phyloP scores from a whole-genome alignment of 2,797 vertebrate species.

The Lutjanus argentimaculatus region DNA sequence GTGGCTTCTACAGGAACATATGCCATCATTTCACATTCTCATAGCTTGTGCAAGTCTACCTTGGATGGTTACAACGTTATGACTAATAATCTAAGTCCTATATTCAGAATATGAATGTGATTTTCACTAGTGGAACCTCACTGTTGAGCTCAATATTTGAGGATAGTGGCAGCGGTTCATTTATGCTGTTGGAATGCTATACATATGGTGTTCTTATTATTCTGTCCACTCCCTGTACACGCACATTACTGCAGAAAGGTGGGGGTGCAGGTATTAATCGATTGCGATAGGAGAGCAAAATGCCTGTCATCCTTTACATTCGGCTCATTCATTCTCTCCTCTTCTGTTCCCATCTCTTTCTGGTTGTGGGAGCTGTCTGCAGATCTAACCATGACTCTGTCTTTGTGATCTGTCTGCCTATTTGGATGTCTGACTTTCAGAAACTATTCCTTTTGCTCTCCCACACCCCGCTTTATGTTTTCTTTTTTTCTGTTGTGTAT shows the following conservation, averaged over 20 bases:
- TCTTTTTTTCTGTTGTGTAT: slow-evolving; percentile 25
- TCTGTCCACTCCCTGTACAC: too few species aligned
- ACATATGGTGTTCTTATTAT: too few species aligned
- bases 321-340: slow-evolving; percentile 42
- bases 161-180: too few species aligned
- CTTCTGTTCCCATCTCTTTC: slow-evolving; percentile 33
- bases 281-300: slow-evolving; percentile 37
- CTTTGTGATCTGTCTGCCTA: slow-evolving; percentile 60
- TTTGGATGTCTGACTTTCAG: slow-evolving; percentile 72
- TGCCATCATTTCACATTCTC: too few species aligned
- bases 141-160: too few species aligned
- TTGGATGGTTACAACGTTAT: too few species aligned
- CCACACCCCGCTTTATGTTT: slow-evolving; percentile 36
- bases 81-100: too few species aligned
- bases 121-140: too few species aligned
- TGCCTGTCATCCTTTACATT: slow-evolving; percentile 29
- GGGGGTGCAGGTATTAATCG: background rate
- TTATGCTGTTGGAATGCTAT: too few species aligned
- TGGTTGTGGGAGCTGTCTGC: slow-evolving; percentile 43
- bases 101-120: too few species aligned
- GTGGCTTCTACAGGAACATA: too few species aligned
- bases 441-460: slow-evolving; percentile 65
- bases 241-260: background rate
- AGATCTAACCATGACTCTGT: slow-evolving; percentile 55
- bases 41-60: too few species aligned